Conservation (phyloP, 2,797 vertebrate genomes). For the Sebastes trivittatus region DNA sequence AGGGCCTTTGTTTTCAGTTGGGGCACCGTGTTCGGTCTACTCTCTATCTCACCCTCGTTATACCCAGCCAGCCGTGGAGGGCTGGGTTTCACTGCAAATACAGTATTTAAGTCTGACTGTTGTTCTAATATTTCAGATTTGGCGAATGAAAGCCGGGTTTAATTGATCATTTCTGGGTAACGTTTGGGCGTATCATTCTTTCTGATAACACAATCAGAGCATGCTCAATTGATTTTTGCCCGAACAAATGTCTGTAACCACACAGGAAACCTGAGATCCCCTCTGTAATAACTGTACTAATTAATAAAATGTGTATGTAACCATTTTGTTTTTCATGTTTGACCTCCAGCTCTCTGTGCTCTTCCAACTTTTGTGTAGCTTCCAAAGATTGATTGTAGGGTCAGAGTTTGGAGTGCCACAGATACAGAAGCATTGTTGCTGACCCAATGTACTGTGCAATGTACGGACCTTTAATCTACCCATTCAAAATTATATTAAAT, state of each 20-base stretch:
- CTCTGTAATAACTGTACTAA: background rate
- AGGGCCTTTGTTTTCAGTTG: slow-evolving; percentile 68
- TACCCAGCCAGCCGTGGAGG: background rate
- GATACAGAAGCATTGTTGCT: background rate
- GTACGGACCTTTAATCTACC: background rate
- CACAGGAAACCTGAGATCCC: background rate
- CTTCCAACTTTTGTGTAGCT: background rate
- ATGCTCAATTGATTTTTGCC: slow-evolving; percentile 31
- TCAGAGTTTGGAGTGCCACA: background rate
- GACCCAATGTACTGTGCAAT: background rate
- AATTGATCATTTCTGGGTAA: background rate
- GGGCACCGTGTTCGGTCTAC: background rate
- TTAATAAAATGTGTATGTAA: background rate
- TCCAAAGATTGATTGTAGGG: background rate
- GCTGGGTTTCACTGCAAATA: slow-evolving; percentile 24
- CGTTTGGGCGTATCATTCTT: background rate
- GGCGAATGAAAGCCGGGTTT: slow-evolving; percentile 13
- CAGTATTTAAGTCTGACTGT: background rate
- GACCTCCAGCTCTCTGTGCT: background rate
- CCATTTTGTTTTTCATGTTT: background rate
- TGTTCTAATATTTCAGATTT: slow-evolving; percentile 20
- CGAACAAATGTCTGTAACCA: slow-evolving; percentile 6
- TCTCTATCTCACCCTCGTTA: background rate
- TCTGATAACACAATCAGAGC: slow-evolving; percentile 26
- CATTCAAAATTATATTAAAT: background rate